A percentile compares a stretch with the other conserved stretches of the same genome.
These are phyloP conservation scores for Leptura quadrifasciata DNA, from an alignment of 2,888 invertebrate species.

Conservation along the genomic window DNA sequence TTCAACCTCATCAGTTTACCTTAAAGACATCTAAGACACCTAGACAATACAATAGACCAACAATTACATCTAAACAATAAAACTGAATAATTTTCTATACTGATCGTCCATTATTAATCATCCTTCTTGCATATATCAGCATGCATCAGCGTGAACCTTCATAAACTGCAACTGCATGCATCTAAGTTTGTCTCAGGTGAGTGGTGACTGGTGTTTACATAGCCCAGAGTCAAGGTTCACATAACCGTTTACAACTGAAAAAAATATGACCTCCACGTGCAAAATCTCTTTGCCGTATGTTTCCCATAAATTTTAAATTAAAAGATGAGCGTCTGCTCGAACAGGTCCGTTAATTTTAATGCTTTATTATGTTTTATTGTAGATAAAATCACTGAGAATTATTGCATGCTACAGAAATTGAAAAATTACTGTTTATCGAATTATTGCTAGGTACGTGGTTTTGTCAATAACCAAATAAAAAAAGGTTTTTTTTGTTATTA, in stretches of 20 bases:
- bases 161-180: slow-evolving; percentile 10
- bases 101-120: neutral
- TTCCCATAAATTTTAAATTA: slow-evolving; percentile 20
- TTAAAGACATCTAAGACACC: neutral
- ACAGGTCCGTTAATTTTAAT: slow-evolving; percentile 7
- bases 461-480: too few species aligned
- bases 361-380: neutral
- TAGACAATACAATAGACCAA: slow-evolving; percentile 21
- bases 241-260: slow-evolving; percentile 10
- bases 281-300: neutral
- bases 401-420: neutral
- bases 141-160: neutral
- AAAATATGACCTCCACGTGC: slow-evolving; percentile 8
- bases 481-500: too few species aligned
- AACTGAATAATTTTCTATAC: neutral
- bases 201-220: neutral
- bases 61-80: neutral
- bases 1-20: neutral
- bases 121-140: neutral
- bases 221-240: neutral
- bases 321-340: slow-evolving; percentile 8
- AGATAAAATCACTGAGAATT: neutral
- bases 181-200: neutral
- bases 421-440: neutral
- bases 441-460: neutral